Conservation (phyloP, 2,113 vertebrate genomes). For the Crotalus helleri region DNA sequence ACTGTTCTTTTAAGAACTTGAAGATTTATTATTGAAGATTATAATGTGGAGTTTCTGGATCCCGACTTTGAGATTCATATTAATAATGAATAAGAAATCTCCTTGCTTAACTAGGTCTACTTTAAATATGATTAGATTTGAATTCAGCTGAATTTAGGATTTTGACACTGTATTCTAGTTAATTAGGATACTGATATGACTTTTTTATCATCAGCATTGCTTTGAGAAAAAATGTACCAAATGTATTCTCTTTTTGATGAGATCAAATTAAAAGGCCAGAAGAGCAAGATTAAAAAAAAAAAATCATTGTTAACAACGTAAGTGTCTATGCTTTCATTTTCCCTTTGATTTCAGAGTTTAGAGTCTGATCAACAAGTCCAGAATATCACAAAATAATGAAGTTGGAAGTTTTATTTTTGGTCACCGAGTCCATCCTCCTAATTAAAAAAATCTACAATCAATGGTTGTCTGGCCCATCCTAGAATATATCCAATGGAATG, state of each 20-base stretch:
- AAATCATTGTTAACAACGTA: background rate
- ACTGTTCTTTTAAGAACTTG: background rate
- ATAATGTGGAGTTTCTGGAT: background rate
- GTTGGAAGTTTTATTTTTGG: background rate
- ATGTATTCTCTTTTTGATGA: background rate
- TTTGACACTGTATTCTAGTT: background rate
- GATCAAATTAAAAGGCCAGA: background rate
- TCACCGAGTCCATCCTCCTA: background rate
- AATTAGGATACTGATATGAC: background rate
- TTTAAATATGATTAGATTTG: background rate
- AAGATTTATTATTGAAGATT: background rate
- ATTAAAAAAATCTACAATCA: background rate
- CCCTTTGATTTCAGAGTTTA: background rate
- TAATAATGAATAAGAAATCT: background rate
- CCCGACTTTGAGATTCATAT: background rate
- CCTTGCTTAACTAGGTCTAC: background rate
- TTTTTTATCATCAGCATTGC: background rate
- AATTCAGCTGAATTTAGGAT: background rate
- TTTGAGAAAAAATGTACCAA: background rate
- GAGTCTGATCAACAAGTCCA: background rate
- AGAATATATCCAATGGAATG: background rate
- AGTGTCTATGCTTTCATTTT: background rate
- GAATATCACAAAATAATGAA: background rate
- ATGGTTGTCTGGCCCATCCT: background rate
- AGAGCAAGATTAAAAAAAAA: background rate